Conservation (phyloP, 2,888 invertebrate species). For the Leptothorax acervorum region DNA sequence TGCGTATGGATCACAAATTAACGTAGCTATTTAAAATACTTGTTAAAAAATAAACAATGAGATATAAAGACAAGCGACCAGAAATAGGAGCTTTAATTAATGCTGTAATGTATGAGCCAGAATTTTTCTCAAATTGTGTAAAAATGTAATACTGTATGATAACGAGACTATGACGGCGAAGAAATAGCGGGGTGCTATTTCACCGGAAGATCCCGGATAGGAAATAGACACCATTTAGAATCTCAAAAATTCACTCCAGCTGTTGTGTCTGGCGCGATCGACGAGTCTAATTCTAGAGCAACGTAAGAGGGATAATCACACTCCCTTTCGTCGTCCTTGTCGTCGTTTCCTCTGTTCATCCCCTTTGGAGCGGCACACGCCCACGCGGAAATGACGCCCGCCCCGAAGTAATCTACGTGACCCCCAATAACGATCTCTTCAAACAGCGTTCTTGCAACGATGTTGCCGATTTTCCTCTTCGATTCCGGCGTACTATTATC, state of each 20-base stretch:
- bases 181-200: constrained; percentile 39
- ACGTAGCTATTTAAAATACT: neutral
- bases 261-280: constrained; percentile 71
- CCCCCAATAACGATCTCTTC: constrained; percentile 71
- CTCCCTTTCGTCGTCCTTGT: constrained; percentile 73
- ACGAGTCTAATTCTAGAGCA: constrained; percentile 67
- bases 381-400: constrained; percentile 84
- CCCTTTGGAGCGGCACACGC: constrained; percentile 76
- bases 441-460: constrained; percentile 66
- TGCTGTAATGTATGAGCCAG: neutral
- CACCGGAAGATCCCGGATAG: constrained; percentile 64
- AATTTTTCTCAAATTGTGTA: neutral
- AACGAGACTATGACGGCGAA: neutral
- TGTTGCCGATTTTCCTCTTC: constrained; percentile 69
- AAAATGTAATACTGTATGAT: neutral
- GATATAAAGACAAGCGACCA: neutral
- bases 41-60: neutral
- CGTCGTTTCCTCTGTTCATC: constrained; percentile 69
- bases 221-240: constrained; percentile 73
- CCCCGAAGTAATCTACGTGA: constrained; percentile 75
- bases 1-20: neutral
- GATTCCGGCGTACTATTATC: constrained; percentile 44
- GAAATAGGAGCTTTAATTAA: neutral
- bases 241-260: constrained; percentile 74
- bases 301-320: constrained; percentile 52